These are phyloP conservation scores for Hermetia illucens DNA, from an alignment of 1,140 invertebrate species.

Conservation along the genomic window DNA sequence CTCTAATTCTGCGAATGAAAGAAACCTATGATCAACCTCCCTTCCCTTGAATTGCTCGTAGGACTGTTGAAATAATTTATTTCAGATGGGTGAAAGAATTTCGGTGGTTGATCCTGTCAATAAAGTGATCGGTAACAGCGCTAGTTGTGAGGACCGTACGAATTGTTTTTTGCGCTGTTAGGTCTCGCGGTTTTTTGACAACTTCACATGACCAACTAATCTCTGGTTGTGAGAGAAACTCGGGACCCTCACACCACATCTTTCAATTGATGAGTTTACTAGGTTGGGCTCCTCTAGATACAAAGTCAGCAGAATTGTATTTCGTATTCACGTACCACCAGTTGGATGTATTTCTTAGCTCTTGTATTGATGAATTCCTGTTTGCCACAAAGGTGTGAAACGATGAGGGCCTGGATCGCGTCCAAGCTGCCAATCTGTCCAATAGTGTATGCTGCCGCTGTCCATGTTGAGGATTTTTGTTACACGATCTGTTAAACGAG, in stretches of 20 bases:
- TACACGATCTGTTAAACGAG: too few species aligned
- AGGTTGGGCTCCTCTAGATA: constrained; percentile 8
- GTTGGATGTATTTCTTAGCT: neutral
- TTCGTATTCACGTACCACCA: constrained; percentile 11
- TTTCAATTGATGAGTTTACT: neutral
- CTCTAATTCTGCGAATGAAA: neutral
- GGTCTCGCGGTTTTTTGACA: neutral
- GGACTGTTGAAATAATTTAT: neutral
- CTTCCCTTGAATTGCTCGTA: neutral
- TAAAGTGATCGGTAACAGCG: neutral
- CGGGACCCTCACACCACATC: constrained; percentile 3
- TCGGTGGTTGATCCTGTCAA: neutral
- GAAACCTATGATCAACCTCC: neutral
- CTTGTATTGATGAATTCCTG: constrained; percentile 9
- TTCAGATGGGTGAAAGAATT: neutral
- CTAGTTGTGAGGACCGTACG: too few species aligned
- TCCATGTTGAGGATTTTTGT: neutral
- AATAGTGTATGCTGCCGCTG: neutral
- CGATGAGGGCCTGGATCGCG: too few species aligned
- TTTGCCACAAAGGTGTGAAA: constrained; percentile 14
- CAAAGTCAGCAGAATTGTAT: constrained; percentile 13
- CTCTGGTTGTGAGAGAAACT: neutral
- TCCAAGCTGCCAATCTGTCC: too few species aligned
- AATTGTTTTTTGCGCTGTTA: too few species aligned
- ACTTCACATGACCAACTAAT: neutral